phyloP scores from a whole-genome alignment of 1,140 invertebrate genomes.

The Centruroides vittatus region DNA sequence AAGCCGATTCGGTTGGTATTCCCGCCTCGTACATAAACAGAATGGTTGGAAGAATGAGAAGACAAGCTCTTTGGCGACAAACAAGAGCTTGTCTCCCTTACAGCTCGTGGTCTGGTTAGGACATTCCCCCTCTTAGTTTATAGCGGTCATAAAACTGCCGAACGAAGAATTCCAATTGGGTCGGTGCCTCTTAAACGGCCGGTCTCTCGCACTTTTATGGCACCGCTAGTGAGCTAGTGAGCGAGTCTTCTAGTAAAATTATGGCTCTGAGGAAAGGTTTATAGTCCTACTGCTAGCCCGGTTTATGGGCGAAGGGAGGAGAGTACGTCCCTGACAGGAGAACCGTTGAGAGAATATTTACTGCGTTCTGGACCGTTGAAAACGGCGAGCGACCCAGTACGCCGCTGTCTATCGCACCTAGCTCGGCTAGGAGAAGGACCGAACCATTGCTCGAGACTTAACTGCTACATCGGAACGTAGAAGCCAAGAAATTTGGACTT shows the following conservation, averaged over 20 bases:
- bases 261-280: constrained; percentile 17
- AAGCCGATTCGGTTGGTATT: too few species aligned
- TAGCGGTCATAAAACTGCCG: constrained; percentile 16
- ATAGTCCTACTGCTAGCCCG: constrained; percentile 14
- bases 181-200: not conserved
- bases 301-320: constrained; percentile 17
- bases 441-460: not conserved
- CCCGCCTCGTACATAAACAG: too few species aligned
- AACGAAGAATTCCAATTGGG: constrained; percentile 1
- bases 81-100: too few species aligned
- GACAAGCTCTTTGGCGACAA: too few species aligned
- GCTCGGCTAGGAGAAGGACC: not conserved
- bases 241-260: constrained; percentile 11
- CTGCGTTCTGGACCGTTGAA: constrained; percentile 8
- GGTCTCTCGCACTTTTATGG: not conserved
- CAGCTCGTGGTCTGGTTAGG: too few species aligned
- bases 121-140: constrained; percentile 4
- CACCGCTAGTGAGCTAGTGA: constrained; percentile 4
- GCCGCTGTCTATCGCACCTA: not conserved
- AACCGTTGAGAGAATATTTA: constrained; percentile 13
- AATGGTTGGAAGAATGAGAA: too few species aligned
- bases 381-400: constrained; percentile 1
- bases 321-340: constrained; percentile 12
- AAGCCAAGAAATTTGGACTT: constrained; percentile 38
- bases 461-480: not conserved